Conservation (phyloP, 2,797 vertebrate genomes). For the Novumbra hubbsi region DNA sequence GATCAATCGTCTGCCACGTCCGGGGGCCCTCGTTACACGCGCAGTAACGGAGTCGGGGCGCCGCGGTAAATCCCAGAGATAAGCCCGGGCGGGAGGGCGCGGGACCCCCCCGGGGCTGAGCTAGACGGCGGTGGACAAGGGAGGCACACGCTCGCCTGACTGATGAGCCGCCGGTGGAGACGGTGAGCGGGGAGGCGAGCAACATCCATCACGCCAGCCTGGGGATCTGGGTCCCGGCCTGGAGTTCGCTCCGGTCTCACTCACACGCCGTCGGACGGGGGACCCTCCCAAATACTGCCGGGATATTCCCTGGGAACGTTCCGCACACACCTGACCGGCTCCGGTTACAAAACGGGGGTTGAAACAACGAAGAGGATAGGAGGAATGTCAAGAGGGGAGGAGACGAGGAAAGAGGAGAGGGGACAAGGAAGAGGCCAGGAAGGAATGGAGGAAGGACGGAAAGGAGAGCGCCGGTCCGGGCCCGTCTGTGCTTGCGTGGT, state of each 20-base stretch:
- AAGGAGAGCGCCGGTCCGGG: neutral
- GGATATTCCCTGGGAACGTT: no score
- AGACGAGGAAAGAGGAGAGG: neutral
- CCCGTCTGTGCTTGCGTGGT: conserved; percentile 3
- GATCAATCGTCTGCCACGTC: conserved; percentile 62
- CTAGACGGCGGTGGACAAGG: neutral
- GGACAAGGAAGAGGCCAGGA: neutral
- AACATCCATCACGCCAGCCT: conserved; percentile 42
- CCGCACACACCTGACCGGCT: no score
- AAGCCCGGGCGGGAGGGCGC: conserved; percentile 53
- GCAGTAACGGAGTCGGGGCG: conserved; percentile 22
- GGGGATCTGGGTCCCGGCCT: neutral
- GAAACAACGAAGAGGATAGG: neutral
- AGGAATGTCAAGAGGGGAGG: neutral
- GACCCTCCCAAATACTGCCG: neutral
- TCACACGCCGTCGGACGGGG: neutral
- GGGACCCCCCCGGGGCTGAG: conserved; percentile 39
- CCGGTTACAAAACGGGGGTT: no score
- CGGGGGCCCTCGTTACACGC: conserved; percentile 57
- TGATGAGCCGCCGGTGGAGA: conserved; percentile 6
- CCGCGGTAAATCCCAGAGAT: conserved; percentile 63
- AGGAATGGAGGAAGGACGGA: neutral
- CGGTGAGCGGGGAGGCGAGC: conserved; percentile 14
- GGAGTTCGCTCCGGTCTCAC: neutral
- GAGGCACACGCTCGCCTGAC: neutral